These are phyloP conservation scores for Xiphophorus couchianus DNA, from an alignment of 2,113 vertebrate species.

Conservation along the genomic window DNA sequence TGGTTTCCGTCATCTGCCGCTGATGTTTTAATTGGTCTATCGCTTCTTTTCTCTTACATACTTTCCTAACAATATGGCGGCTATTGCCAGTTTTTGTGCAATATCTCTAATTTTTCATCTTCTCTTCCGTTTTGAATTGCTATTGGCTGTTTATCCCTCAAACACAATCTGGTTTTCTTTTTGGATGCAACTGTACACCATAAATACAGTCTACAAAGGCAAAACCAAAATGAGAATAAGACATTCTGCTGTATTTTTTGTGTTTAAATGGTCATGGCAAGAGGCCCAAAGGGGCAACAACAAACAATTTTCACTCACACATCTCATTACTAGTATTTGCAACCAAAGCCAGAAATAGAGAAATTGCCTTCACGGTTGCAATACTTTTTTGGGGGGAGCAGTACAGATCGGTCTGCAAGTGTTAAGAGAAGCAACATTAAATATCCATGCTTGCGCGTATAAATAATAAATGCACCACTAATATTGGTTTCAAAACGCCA, in stretches of 20 bases:
- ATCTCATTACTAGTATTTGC: neutral
- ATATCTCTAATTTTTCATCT: neutral
- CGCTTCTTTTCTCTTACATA: neutral
- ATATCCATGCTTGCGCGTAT: slow-evolving; percentile 14
- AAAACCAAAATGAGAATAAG: neutral
- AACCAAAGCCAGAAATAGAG: neutral
- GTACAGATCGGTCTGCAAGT: too few species aligned
- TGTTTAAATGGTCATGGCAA: neutral
- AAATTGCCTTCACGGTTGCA: too few species aligned
- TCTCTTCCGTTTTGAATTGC: neutral
- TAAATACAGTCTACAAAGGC: neutral
- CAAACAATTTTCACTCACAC: neutral
- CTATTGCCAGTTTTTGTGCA: too few species aligned
- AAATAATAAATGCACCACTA: slow-evolving; percentile 11
- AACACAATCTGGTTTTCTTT: neutral
- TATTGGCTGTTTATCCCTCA: neutral
- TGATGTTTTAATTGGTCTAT: too few species aligned
- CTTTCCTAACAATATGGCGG: too few species aligned
- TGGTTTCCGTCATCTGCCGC: too few species aligned
- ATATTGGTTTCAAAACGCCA: slow-evolving; percentile 19
- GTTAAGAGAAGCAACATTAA: slow-evolving; percentile 1
- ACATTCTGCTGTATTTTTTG: neutral
- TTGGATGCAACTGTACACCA: neutral
- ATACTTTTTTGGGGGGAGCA: too few species aligned
- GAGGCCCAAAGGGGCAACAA: neutral